Base-by-base conservation (phyloP, 1,140 invertebrate genomes). In the Kradibia gibbosae region DNA sequence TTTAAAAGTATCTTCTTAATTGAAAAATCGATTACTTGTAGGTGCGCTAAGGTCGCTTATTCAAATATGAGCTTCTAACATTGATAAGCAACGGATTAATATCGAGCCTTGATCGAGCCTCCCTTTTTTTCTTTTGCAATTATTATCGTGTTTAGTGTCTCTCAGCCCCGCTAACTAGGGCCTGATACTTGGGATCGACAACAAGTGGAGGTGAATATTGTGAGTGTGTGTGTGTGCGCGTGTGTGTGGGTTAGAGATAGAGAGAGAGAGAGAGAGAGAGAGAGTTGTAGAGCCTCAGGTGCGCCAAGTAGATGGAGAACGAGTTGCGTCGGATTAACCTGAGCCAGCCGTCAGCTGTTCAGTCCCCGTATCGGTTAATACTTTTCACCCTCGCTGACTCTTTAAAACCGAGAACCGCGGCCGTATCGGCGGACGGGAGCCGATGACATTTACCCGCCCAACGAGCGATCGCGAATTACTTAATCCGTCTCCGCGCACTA, bases 251-350 rank as follows among this genome's bases (percentile, higher is more conserved):
- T 75, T 78, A 65, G 11, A 80, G 36, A 78, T 81, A 78, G 45
- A 70, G 81, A 83, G 36, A 50, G 34, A 34, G 77, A 78, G 45
- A 70, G 81, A 83, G 36, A 50, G 34, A 34, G 77, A 55, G 45
- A 36, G 72, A 36, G 42, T 80, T 39, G 70, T n/a, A n/a, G n/a
- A n/a, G n/a, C n/a, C n/a, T n/a, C n/a, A n/a, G n/a, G 34, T 62
- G 70, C 8, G 78, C 78, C 65, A 81, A 79, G 48, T 81, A 34
- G 81, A 82, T 75, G 62, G 62, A 84, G 50, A 80, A 71, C 73
- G 82, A 85, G 85, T 84, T 79, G 82, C 82, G 81, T 81, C 71
- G 78, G 80, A 83, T 79, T 81, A 53, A 60, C 11, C 28, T 0
- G 2, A 7, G 10, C 0, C 17, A 50, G 8, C 72, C 45, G 20